phyloP scores from a whole-genome alignment of 2,113 vertebrate species.

The Lampris incognitus region DNA sequence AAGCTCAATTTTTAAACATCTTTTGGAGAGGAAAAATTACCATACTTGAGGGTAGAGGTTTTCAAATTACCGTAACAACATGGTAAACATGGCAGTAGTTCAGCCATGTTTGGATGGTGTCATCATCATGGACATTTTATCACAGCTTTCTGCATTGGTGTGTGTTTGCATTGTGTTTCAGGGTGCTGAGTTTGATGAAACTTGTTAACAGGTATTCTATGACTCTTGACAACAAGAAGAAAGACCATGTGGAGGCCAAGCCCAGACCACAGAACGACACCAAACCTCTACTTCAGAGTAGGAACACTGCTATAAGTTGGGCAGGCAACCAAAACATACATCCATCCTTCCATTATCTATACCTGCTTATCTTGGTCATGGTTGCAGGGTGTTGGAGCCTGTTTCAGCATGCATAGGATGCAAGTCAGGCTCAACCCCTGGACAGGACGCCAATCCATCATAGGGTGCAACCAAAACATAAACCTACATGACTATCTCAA shows the following conservation, averaged over 20 bases:
- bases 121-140: no score
- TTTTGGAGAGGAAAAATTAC: background rate
- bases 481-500: background rate
- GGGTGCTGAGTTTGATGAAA: constrained; percentile 84
- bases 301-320: constrained; percentile 93
- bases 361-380: background rate
- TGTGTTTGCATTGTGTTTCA: constrained; percentile 62
- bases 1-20: no score
- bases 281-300: constrained; percentile 96
- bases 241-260: constrained; percentile 71
- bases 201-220: constrained; percentile 88
- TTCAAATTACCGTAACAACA: no score
- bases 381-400: no score
- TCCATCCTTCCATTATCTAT: background rate
- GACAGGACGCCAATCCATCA: no score
- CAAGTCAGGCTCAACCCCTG: no score
- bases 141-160: background rate
- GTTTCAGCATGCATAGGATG: no score
- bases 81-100: no score
- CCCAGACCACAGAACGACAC: constrained; percentile 93
- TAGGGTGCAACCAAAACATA: background rate
- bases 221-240: constrained; percentile 90
- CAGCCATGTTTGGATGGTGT: no score
- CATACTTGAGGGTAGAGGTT: background rate
- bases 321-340: background rate